phyloP scores from a whole-genome alignment of 1,140 invertebrate species.

The Argopecten irradians region DNA sequence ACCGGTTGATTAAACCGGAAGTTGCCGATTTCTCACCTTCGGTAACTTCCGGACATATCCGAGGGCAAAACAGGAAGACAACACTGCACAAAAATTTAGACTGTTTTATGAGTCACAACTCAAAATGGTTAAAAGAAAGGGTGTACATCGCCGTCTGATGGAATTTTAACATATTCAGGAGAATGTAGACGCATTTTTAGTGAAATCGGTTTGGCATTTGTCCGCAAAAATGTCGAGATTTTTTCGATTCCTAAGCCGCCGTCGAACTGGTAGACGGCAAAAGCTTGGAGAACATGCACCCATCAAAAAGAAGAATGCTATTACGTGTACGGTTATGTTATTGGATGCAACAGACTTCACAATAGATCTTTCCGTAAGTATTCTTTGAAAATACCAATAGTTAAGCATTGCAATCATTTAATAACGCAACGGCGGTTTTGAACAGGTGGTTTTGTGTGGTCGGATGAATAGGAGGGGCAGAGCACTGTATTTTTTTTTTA shows the following conservation, averaged over 20 bases:
- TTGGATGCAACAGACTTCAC: slow-evolving; percentile 73
- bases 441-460: background rate
- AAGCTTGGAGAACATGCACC: slow-evolving; percentile 53
- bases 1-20: background rate
- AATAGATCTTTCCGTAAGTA: slow-evolving; percentile 72
- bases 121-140: slow-evolving; percentile 3
- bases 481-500: too few species aligned
- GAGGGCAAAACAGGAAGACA: slow-evolving; percentile 14
- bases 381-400: background rate
- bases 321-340: slow-evolving; percentile 72
- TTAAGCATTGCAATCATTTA: background rate
- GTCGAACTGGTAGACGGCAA: slow-evolving; percentile 67
- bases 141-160: background rate
- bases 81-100: slow-evolving; percentile 10
- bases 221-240: slow-evolving; percentile 69
- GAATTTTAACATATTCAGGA: slow-evolving; percentile 4
- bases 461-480: background rate
- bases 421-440: background rate
- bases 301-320: slow-evolving; percentile 70
- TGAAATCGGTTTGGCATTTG: slow-evolving; percentile 45
- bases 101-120: background rate
- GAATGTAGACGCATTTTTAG: background rate
- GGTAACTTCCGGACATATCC: slow-evolving; percentile 14
- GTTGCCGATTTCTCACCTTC: background rate
- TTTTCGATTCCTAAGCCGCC: slow-evolving; percentile 73